A percentile compares a stretch with the other conserved stretches of the same genome.
phyloP scores from a whole-genome alignment of 2,797 vertebrate genomes.

The Masticophis lateralis region DNA sequence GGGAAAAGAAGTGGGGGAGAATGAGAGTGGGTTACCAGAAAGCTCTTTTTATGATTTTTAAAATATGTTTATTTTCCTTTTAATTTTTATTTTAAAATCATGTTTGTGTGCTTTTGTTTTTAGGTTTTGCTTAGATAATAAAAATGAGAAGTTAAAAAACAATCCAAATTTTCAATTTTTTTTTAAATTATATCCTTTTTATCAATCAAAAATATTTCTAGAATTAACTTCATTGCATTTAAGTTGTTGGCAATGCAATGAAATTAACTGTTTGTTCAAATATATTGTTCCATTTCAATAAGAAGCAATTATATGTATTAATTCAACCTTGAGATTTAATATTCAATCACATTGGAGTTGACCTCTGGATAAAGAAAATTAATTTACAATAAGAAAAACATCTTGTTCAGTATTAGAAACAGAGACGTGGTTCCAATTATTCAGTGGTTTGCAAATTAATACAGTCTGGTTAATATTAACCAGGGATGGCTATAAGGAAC shows the following conservation, averaged over 20 bases:
- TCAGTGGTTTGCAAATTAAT: background rate
- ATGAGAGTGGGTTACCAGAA: background rate
- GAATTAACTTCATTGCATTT: background rate
- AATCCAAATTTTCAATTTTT: background rate
- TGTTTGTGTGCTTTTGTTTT: background rate
- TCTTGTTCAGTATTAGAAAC: background rate
- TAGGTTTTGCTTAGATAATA: background rate
- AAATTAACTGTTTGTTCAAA: background rate
- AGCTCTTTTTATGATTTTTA: background rate
- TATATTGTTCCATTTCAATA: background rate
- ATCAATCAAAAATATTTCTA: background rate
- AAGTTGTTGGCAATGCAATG: background rate
- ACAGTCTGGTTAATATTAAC: background rate
- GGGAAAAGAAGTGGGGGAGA: background rate
- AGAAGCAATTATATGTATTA: background rate
- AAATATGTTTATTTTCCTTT: background rate
- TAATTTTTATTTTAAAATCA: background rate
- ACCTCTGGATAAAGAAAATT: background rate
- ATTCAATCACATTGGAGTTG: background rate
- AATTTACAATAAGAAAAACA: background rate
- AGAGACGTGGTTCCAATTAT: background rate
- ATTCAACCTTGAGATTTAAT: background rate
- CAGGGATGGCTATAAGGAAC: background rate
- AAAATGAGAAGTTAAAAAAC: background rate
- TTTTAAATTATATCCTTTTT: background rate